These are phyloP conservation scores for Lasioglossum baleicum DNA, from an alignment of 1,140 invertebrate species.

Conservation along the genomic window DNA sequence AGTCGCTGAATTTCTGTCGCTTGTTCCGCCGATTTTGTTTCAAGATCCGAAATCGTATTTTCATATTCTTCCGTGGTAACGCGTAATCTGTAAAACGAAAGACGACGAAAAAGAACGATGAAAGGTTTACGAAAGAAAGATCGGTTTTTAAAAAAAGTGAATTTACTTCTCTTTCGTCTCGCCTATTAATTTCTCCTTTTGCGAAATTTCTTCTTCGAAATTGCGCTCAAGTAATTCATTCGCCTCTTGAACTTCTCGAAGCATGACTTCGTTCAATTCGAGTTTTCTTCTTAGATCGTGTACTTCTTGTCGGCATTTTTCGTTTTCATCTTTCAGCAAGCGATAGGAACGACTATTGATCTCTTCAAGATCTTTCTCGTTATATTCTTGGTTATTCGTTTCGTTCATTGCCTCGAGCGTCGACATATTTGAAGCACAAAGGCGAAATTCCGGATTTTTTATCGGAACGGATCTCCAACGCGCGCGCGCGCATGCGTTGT, in stretches of 20 bases:
- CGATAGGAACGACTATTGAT: constrained; percentile 1
- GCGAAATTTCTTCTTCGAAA: constrained; percentile 15
- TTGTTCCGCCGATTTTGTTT: constrained; percentile 24
- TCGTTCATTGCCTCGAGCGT: neutral
- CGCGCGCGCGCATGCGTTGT: too few relatives aligned
- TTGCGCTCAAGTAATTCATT: constrained; percentile 60
- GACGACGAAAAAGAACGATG: neutral
- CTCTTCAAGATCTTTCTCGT: neutral
- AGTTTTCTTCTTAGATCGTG: constrained; percentile 65
- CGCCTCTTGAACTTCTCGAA: constrained; percentile 57
- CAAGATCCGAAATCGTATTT: constrained; percentile 40
- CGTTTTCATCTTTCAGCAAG: constrained; percentile 58
- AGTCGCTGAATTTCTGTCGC: constrained; percentile 42
- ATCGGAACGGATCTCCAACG: too few relatives aligned
- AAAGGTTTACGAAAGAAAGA: too few relatives aligned
- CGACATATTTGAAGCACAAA: constrained; percentile 4
- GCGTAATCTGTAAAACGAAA: constrained; percentile 46
- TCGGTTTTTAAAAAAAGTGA: neutral
- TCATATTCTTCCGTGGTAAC: constrained; percentile 47
- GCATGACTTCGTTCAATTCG: constrained; percentile 43
- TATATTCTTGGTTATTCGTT: constrained; percentile 4
- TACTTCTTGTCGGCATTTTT: constrained; percentile 63
- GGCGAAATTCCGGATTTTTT: too few relatives aligned
- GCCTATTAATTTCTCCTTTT: constrained; percentile 48
- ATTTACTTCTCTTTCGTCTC: constrained; percentile 64